Evolutionary conservation across 2,797 vertebrate species (phyloP), one percentile per base, ranked within the genome.

Genomic region (Micrastur ruficollis): DNA sequence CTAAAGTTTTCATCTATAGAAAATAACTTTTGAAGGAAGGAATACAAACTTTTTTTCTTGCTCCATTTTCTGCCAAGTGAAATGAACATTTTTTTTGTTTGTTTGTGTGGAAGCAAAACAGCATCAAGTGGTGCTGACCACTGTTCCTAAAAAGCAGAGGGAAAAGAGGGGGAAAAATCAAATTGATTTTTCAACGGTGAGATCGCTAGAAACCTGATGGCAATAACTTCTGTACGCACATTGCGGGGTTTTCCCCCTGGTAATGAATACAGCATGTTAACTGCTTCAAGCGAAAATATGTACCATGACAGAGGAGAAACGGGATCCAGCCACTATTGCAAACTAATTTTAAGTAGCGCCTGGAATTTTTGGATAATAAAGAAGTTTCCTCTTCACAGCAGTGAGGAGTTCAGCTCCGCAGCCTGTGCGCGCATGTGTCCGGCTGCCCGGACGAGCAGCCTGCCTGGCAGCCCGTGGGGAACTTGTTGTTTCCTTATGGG

Each of bases 281-380:
- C 91, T 89, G 90, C 93, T 93, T 96, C 83, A 18, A 94, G 74
- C 75, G 89, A 71, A 97, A 97, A 95, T 90, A 95, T 67, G 81
- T 93, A 76, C 96, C 97, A 95, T 94, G 96, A 93, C 86, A 34
- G 44, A 86, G 86, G 93, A 96, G 96, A 97, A 98, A 97, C 8
- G 81, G 90, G 96, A 97, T 93, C 86, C 91, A 82, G 76, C 31
- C 93, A 71, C 79, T 89, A 75, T 32, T 87, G 61, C 67, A 93
- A 95, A 88, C 75, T 92, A 29, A 72, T 96, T 96, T 79, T 59
- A 83, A 92, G 80, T 80, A 93, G 78, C 22, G 72, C 78, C 47
- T 86, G 81, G 83, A 83, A 81, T 85, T 92, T 97, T 83, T 29
- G 70, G 81, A 44, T 81, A 56, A 85, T 91, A 67, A 87, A 86